Evolutionary conservation across 2,113 vertebrate genomes (phyloP).

Genomic region (Cryptotis parvus): DNA sequence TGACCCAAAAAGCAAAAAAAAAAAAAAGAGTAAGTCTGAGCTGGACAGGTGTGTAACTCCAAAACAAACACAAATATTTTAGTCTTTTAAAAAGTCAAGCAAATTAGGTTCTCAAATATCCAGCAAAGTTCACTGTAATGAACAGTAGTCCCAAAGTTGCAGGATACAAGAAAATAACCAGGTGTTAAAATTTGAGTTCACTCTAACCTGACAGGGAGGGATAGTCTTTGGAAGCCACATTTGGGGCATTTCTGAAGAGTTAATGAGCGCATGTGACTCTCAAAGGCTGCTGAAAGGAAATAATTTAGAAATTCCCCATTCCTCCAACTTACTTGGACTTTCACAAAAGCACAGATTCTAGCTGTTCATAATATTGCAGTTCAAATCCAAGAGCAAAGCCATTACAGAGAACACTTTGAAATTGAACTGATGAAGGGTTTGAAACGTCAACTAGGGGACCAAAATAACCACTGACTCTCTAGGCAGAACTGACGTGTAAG

Average conservation of each 20-base stretch:
- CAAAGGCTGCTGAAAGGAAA: slow-evolving; percentile 11
- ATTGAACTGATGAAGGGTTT: slow-evolving; percentile 10
- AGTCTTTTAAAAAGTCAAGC: background rate
- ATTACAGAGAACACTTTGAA: background rate
- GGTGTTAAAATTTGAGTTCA: background rate
- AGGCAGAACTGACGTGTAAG: slow-evolving; percentile 47
- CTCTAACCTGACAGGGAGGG: background rate
- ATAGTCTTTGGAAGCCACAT: background rate
- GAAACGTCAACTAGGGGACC: background rate
- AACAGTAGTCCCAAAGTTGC: background rate
- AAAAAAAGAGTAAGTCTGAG: too few relatives aligned
- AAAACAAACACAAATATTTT: background rate
- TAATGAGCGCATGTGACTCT: background rate
- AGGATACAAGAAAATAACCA: background rate
- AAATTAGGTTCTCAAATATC: background rate
- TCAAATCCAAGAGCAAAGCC: slow-evolving; percentile 36
- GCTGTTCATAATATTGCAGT: slow-evolving; percentile 26
- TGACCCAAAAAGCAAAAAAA: too few relatives aligned
- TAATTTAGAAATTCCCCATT: slow-evolving; percentile 6
- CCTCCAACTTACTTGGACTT: background rate
- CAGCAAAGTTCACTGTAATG: background rate
- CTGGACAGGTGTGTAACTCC: too few relatives aligned
- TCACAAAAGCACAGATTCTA: slow-evolving; percentile 20
- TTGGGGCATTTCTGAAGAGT: background rate
- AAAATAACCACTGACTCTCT: slow-evolving; percentile 61